Percentiles rank a stretch among this genome's conserved stretches.
Evolutionary conservation across 2,888 invertebrate species (phyloP).

Genomic region (Adineta ricciae): DNA sequence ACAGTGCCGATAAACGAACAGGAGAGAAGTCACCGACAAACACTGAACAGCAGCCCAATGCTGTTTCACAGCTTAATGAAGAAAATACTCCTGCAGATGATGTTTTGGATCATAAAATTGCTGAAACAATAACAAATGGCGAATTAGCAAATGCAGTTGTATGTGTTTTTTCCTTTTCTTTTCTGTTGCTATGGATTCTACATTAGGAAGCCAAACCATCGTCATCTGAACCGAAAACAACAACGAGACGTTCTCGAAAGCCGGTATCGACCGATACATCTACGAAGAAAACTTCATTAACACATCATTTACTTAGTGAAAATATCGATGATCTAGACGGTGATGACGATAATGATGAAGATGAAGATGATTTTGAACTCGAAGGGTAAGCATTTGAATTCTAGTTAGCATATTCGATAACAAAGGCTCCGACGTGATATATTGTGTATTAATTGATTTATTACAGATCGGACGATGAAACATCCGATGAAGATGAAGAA

Average conservation of each 20-base stretch:
- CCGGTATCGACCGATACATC: not conserved
- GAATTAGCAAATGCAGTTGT: not conserved
- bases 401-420: not conserved
- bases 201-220: not conserved
- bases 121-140: not conserved
- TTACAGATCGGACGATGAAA: not conserved
- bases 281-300: conserved; percentile 6
- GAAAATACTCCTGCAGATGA: conserved; percentile 11
- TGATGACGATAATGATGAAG: conserved; percentile 38
- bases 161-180: not conserved
- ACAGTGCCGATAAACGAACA: no score
- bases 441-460: not conserved
- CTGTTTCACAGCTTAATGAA: not conserved
- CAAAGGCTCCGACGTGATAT: no score
- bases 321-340: conserved; percentile 33
- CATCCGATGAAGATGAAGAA: not conserved
- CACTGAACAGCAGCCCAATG: conserved; percentile 38
- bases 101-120: not conserved
- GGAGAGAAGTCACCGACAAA: conserved; percentile 46
- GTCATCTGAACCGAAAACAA: not conserved
- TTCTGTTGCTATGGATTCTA: not conserved
- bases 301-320: conserved; percentile 26
- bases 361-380: conserved; percentile 49
- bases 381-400: conserved; percentile 43
- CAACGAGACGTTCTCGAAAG: not conserved